Percentiles rank a stretch among this genome's conserved stretches.
These are phyloP conservation scores for Tetragonula carbonaria DNA, from an alignment of 2,888 invertebrate genomes.

Conservation along the genomic window DNA sequence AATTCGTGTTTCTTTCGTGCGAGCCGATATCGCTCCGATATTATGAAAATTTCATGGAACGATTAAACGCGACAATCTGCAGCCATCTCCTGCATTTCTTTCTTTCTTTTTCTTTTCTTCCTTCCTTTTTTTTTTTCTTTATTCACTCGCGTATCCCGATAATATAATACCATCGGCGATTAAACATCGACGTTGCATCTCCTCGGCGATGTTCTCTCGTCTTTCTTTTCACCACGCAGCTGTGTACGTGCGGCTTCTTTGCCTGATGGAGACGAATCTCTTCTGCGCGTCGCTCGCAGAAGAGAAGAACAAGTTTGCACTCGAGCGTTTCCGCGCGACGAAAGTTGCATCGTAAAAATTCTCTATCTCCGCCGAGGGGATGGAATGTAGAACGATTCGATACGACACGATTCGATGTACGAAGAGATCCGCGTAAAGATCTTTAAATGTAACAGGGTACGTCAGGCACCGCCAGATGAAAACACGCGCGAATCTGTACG, in stretches of 20 bases:
- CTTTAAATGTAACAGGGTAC: constrained; percentile 1
- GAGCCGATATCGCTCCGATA: not conserved
- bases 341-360: constrained; percentile 15
- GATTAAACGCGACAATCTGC: not conserved
- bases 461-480: not conserved
- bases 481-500: not conserved
- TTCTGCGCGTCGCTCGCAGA: not conserved
- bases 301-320: not conserved
- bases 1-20: not conserved
- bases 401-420: not conserved
- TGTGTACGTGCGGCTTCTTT: not conserved
- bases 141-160: not conserved
- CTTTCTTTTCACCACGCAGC: not conserved
- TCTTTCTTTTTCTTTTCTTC: too few species aligned
- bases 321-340: constrained; percentile 11
- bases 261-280: constrained; percentile 8
- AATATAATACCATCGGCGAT: not conserved
- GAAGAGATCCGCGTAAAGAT: not conserved
- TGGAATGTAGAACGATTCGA: constrained; percentile 9
- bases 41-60: constrained; percentile 2
- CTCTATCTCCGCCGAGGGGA: not conserved
- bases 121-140: not conserved
- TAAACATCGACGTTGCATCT: not conserved
- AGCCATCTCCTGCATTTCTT: not conserved
- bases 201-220: not conserved